These are phyloP conservation scores for Himalopsyche japonica DNA, from an alignment of 2,888 invertebrate genomes.

Conservation along the genomic window DNA sequence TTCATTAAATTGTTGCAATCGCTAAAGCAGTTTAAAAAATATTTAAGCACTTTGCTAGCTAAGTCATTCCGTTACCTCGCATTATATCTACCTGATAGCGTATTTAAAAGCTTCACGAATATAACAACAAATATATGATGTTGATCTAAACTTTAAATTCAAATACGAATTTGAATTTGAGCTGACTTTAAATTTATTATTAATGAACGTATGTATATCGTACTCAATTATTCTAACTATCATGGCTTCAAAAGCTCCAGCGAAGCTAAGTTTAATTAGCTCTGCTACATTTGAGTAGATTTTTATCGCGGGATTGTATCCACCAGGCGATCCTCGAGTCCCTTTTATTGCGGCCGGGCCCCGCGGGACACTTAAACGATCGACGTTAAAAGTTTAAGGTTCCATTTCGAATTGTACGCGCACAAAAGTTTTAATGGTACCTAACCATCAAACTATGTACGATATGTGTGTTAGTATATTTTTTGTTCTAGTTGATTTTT, in stretches of 20 bases:
- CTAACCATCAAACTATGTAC: background rate
- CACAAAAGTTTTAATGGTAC: background rate
- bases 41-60: no score
- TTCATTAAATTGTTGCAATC: no score
- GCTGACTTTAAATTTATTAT: no score
- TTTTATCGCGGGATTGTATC: background rate
- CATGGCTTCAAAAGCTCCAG: background rate
- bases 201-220: no score
- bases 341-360: background rate
- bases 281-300: background rate
- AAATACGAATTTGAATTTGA: no score
- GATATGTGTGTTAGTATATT: background rate
- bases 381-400: background rate
- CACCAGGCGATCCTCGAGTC: background rate
- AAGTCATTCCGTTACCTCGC: no score
- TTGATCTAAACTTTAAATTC: no score
- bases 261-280: background rate
- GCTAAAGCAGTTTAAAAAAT: no score
- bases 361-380: constrained; percentile 1
- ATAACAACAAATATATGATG: no score
- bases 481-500: background rate
- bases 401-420: background rate
- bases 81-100: no score
- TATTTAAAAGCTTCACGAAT: no score
- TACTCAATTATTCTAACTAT: background rate